Percentiles rank a stretch among this genome's conserved stretches.
These are phyloP conservation scores for Arbacia lixula DNA, from an alignment of 53 echinoderm and acorn worm genomes.

Conservation along the genomic window DNA sequence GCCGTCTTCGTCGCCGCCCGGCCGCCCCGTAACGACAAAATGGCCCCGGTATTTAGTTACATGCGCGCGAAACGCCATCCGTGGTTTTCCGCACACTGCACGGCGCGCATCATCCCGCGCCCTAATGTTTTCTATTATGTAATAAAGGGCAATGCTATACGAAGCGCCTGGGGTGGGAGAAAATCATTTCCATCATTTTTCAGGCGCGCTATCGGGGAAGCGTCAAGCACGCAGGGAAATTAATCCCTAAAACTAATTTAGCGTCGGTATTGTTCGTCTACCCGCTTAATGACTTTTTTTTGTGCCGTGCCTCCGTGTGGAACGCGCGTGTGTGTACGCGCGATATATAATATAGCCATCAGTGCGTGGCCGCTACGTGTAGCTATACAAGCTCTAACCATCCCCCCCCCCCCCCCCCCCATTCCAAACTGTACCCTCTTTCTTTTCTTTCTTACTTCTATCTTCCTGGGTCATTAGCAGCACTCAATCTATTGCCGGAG, in stretches of 20 bases:
- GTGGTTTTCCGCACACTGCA: constrained; percentile 27
- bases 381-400: not conserved
- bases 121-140: constrained; percentile 61
- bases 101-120: too few relatives aligned
- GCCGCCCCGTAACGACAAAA: constrained; percentile 46
- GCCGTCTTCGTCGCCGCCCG: constrained; percentile 8
- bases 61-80: constrained; percentile 43
- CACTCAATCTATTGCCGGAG: constrained; percentile 48
- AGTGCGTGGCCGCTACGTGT: constrained; percentile 16
- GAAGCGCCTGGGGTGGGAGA: constrained; percentile 49
- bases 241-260: constrained; percentile 65
- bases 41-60: constrained; percentile 57
- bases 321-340: constrained; percentile 51
- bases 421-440: not conserved
- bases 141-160: constrained; percentile 64
- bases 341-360: constrained; percentile 56
- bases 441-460: not conserved
- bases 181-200: constrained; percentile 65
- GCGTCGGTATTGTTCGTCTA: constrained; percentile 54
- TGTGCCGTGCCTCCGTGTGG: constrained; percentile 22
- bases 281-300: constrained; percentile 59
- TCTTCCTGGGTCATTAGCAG: constrained; percentile 50
- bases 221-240: constrained; percentile 50
- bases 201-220: constrained; percentile 45
- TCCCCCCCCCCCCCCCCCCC: not conserved